Base-by-base conservation (phyloP, 23 tunicate species). In the Halocynthia roretzi region DNA sequence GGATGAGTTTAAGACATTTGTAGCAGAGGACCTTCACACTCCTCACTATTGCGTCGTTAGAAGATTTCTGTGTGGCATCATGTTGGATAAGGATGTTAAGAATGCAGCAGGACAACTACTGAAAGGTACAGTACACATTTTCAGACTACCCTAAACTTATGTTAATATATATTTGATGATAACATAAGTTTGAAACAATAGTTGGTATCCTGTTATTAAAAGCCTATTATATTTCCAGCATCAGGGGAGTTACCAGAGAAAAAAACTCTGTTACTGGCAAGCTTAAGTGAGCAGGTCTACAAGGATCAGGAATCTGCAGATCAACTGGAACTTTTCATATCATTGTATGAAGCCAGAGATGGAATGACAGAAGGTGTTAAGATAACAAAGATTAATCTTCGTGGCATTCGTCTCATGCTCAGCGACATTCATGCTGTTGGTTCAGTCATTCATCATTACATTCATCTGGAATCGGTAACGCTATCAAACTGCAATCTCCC, bases 361-460 rank as follows among this genome's bases (percentile, higher is more conserved):
- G 70, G 70, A 0, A 6, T 65, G 70, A 65, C 10, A 20, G 70
- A 65, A 40, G 31, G 22, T 65, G 70, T 65, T 15, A 10, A 11
- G 9, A 8, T 15, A 11, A 9, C 5, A 0, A 15, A 11, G 17
- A 65, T 65, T 15, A 15, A 0, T 5, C 22, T 65, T 1, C 9
- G 1, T 0, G 19, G 19, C 19, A 40, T 20, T 65, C 2, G 0
- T 65, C 14, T 65, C 19, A 20, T 48, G 48, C 22, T 65, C 70
- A 65, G 70, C 31, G 70, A 65, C 31, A 48, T 15, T 65, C 70
- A 65, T 65, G 70, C 31, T 48, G 31, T 65, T 10, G 70, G 70
- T 20, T 11, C 70, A 65, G 6, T 65, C 22, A 48, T 15, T 11
- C 31, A 9, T 48, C 19, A 65, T 2, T 10, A 48, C 31, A 10